A percentile compares a stretch with the other conserved stretches of the same genome.
These are phyloP conservation scores for Drosophila meridiana DNA, from an alignment of 2,888 invertebrate species.

Conservation along the genomic window DNA sequence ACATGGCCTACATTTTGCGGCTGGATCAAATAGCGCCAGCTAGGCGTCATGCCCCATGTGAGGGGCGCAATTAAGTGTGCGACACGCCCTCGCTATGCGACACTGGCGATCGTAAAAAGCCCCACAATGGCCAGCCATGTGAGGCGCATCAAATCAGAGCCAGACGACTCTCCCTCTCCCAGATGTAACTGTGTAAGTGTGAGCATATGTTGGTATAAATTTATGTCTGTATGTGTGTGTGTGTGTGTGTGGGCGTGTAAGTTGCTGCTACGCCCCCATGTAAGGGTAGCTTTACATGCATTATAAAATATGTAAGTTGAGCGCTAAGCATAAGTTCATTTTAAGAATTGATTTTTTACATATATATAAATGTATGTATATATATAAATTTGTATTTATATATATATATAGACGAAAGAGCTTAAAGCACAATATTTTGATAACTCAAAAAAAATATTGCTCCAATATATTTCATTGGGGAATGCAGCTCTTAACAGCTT, in stretches of 20 bases:
- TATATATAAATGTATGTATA: neutral
- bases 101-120: slow-evolving; percentile 49
- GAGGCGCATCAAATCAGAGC: slow-evolving; percentile 52
- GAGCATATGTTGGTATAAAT: neutral
- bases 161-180: slow-evolving; percentile 16
- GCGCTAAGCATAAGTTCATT: neutral
- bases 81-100: slow-evolving; percentile 28
- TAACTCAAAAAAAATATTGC: neutral
- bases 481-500: neutral
- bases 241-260: neutral
- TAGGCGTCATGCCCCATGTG: slow-evolving; percentile 37
- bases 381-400: neutral
- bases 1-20: slow-evolving; percentile 23
- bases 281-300: slow-evolving; percentile 37
- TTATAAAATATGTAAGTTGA: slow-evolving; percentile 16
- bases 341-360: neutral
- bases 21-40: slow-evolving; percentile 26
- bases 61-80: slow-evolving; percentile 47
- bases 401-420: neutral
- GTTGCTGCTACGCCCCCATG: slow-evolving; percentile 15
- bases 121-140: slow-evolving; percentile 46
- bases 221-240: neutral
- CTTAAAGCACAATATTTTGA: neutral
- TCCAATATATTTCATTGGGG: neutral
- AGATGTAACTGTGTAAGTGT: slow-evolving; percentile 18